Base-by-base conservation (phyloP, 2,113 vertebrate species). In the Poeciliopsis turrubarensis region DNA sequence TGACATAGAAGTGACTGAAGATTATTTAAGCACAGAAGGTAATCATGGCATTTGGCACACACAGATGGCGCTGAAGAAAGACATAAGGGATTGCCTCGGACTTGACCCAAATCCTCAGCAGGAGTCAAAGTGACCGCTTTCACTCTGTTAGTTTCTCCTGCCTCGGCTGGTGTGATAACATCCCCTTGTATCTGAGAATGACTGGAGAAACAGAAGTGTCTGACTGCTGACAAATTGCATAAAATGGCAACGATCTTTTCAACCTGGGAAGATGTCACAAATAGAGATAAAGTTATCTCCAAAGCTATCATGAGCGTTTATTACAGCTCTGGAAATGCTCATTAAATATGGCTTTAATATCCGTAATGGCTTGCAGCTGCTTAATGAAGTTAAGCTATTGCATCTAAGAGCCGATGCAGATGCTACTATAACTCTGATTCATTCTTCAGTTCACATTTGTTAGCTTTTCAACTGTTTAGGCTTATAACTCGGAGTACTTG, bases 91-190 rank as follows among this genome's bases (percentile, higher is more conserved):
- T 44, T 19, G 32, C 70, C 71, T 70, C 44, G n/a, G 67, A 68
- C 73, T 78, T 82, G 84, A 89, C 86, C 87, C 60, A 83, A 84
- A 86, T 91, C 82, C 79, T 77, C 72, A 65, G 69, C 26, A 7
- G 70, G 79, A 26, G 3, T 79, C 75, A 71, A 70, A 68, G 31
- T 19, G 67, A 81, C 34, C 39, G 17, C 31, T 66, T 81, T 67
- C 34, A 69, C 65, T 31, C 54, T 10, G 19, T 30, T 60, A 37
- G 2, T 12, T 10, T 10, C 67, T 13, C 25, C 3, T 5, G 62
- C 34, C 41, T 3, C 67, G 12, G 1, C 19, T 5, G 13, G 1
- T 67, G 44, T 30, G 32, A 61, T 70, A 22, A 70, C 0, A 67
- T 73, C n/a, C 14, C 66, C 10, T 65, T 7, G 12, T 34, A 64